Percentiles rank a stretch among this genome's conserved stretches.
These are phyloP conservation scores for Microplitis mediator DNA, from an alignment of 1,140 invertebrate species.

Conservation along the genomic window DNA sequence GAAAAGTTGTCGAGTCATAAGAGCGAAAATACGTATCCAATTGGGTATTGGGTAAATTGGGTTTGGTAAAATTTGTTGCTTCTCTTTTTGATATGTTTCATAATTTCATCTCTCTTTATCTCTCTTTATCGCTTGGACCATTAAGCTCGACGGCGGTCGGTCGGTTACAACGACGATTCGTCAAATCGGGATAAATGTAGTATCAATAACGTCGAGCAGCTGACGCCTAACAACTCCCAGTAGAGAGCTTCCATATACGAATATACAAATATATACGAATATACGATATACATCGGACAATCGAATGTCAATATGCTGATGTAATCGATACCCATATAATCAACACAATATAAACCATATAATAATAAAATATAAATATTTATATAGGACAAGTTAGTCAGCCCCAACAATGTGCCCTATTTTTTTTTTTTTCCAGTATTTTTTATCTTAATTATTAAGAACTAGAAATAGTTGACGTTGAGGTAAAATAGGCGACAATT, in stretches of 20 bases:
- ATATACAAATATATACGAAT: too few species aligned
- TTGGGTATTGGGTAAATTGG: neutral
- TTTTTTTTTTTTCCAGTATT: too few species aligned
- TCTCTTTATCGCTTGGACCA: constrained; percentile 50
- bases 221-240: constrained; percentile 47
- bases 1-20: constrained; percentile 18
- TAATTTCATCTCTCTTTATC: constrained; percentile 2
- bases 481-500: too few species aligned
- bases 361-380: neutral
- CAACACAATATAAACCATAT: neutral
- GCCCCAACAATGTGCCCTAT: too few species aligned
- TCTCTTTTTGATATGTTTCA: constrained; percentile 6
- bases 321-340: constrained; percentile 10
- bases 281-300: neutral
- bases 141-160: constrained; percentile 44
- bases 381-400: too few species aligned
- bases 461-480: too few species aligned
- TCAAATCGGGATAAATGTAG: constrained; percentile 65
- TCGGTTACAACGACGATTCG: constrained; percentile 56
- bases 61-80: constrained; percentile 6
- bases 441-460: too few species aligned
- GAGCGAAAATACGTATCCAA: constrained; percentile 18
- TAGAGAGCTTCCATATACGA: neutral
- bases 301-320: neutral
- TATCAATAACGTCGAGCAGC: constrained; percentile 63